Evolutionary conservation across 2,113 vertebrate species (phyloP).

Genomic region (Thryonomys swinderianus): DNA sequence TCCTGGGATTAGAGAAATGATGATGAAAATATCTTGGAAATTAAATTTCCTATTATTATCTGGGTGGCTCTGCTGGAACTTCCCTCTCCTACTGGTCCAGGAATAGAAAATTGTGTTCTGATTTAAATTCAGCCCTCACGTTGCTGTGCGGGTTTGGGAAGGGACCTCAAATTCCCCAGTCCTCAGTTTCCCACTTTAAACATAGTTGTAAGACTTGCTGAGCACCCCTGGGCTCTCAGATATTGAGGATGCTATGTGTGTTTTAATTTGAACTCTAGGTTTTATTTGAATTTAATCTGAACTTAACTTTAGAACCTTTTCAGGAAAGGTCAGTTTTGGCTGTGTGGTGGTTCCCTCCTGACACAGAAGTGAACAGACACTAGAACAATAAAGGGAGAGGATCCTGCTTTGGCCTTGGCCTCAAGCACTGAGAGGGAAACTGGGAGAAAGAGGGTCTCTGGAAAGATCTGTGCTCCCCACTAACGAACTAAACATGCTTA

Average conservation of each 20-base stretch:
- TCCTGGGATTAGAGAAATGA: neutral
- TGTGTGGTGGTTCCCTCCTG: neutral
- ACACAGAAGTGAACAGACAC: neutral
- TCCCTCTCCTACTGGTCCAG: neutral
- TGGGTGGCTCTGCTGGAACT: neutral
- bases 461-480: neutral
- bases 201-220: neutral
- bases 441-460: neutral
- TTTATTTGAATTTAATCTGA: too few species aligned
- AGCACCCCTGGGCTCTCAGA: neutral
- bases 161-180: neutral
- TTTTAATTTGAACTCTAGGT: neutral
- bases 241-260: neutral
- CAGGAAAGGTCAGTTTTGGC: neutral
- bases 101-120: fast-evolving
- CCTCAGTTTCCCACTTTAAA: neutral
- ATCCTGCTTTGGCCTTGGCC: neutral
- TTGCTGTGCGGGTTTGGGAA: neutral
- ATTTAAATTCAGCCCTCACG: neutral
- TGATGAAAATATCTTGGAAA: neutral
- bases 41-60: neutral
- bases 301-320: constrained; percentile 1
- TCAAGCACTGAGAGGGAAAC: neutral
- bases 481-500: neutral
- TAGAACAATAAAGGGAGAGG: neutral